Base-by-base conservation (phyloP, 2,113 vertebrate species). In the Thalassarche chlororhynchos region DNA sequence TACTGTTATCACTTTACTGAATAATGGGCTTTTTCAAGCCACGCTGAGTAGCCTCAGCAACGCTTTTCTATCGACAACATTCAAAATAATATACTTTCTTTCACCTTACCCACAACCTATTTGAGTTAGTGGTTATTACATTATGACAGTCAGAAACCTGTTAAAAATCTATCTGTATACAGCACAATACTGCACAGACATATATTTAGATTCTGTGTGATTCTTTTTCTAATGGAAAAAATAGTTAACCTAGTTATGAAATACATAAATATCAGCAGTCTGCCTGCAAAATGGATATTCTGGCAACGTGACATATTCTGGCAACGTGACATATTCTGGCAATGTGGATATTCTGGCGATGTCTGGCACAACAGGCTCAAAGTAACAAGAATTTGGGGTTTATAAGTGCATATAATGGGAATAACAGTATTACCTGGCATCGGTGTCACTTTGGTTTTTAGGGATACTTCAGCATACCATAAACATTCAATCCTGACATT, bases 1-100 rank as follows among this genome's bases (percentile, higher is more conserved):
- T 93, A 78, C 78, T 93, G 87, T 97, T 97, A 96, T 97, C 97
- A 74, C 88, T 93, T 51, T 8, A 38, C 91, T 89, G 95, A 97
- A 97, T 77, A 95, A 89, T 93, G 87, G 94, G 68, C 87, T 95
- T 84, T 95, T 78, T 52, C 61, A 65, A 74, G 85, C 68, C 78
- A 26, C 32, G 1, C 23, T 2, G 54, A 74, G 93, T 2, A 89
- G 85, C 85, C 82, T 70, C 87, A n/a, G 87, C 6, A 8, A 84
- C 3, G 44, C 89, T 90, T 47, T 78, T 46, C 83, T 44, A 31
- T 84, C 12, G 61, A 84, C 68, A 76, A 55, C 46, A 24, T 40
- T 66, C 64, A 51, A 66, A 87, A 87, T 28, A 62, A 29, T 54
- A 51, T 36, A 20, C 65, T 75, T 69, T 7, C 87, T 80, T 93